Evolutionary conservation across 2,113 vertebrate genomes (phyloP).

Genomic region (Leptosomus discolor): DNA sequence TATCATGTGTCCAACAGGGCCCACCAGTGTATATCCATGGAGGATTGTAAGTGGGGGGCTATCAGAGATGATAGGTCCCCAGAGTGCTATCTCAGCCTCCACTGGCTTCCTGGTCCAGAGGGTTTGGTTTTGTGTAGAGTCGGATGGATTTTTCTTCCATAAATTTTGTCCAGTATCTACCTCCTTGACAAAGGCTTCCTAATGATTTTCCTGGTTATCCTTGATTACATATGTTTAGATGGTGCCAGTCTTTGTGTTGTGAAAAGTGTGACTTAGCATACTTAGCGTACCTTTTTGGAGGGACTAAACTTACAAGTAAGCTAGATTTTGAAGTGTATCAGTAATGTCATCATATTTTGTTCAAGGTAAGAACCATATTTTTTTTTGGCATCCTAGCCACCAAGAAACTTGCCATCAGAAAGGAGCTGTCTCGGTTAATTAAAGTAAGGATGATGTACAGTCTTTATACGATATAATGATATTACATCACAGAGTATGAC

Average conservation of each 20-base stretch:
- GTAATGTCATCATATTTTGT: not conserved
- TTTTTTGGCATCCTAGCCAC: not conserved
- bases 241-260: not conserved
- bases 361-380: not conserved
- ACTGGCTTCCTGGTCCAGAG: not conserved
- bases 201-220: not conserved
- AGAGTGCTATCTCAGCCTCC: not conserved
- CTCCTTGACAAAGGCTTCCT: not conserved
- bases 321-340: not conserved
- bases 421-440: not conserved
- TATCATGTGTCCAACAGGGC: not conserved
- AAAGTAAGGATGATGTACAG: not conserved
- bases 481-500: not conserved
- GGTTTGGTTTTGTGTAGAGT: not conserved
- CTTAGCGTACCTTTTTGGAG: not conserved
- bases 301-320: not conserved
- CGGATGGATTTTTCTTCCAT: not conserved
- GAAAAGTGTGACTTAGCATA: not conserved
- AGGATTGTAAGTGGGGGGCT: not conserved
- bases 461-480: not conserved
- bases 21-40: too few relatives aligned
- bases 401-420: not conserved
- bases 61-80: not conserved
- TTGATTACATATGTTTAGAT: not conserved
- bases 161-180: not conserved